These are phyloP conservation scores for Turdus rufiventris DNA, from an alignment of 2,113 vertebrate genomes.

Conservation along the genomic window DNA sequence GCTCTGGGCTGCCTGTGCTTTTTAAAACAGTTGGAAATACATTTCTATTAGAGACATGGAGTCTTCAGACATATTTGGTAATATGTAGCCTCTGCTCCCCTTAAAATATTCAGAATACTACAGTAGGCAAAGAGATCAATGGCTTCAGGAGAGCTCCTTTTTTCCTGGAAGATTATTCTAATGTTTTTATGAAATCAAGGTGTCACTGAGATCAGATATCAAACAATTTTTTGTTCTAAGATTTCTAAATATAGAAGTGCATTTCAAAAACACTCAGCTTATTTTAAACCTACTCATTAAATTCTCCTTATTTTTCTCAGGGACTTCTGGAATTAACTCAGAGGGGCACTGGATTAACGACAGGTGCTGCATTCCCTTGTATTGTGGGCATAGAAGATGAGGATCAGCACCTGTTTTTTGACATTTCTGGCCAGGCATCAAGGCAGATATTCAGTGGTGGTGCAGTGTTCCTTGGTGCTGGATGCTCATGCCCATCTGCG, in stretches of 20 bases:
- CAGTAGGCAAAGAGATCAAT: neutral
- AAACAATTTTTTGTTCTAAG: neutral
- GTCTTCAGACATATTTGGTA: neutral
- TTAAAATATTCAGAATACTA: neutral
- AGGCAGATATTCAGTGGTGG: neutral
- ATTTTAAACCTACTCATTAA: neutral
- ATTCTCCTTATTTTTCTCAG: neutral
- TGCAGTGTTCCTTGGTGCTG: slow-evolving; percentile 22
- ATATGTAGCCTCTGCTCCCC: neutral
- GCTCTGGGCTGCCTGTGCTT: neutral
- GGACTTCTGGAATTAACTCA: neutral
- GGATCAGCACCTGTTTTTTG: slow-evolving; percentile 16
- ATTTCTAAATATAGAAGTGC: neutral
- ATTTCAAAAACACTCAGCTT: neutral
- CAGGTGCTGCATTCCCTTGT: neutral
- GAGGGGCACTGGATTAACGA: neutral
- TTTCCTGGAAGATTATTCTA: neutral
- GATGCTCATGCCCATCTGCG: slow-evolving; percentile 10
- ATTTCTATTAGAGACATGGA: neutral
- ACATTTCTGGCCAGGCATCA: slow-evolving; percentile 12
- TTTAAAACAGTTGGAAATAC: neutral
- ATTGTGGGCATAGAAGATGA: neutral
- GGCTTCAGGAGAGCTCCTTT: neutral
- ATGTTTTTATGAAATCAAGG: neutral
- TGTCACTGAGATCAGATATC: neutral